Evolutionary conservation across 2,113 vertebrate genomes (phyloP).

Genomic region (Salminus brasiliensis): DNA sequence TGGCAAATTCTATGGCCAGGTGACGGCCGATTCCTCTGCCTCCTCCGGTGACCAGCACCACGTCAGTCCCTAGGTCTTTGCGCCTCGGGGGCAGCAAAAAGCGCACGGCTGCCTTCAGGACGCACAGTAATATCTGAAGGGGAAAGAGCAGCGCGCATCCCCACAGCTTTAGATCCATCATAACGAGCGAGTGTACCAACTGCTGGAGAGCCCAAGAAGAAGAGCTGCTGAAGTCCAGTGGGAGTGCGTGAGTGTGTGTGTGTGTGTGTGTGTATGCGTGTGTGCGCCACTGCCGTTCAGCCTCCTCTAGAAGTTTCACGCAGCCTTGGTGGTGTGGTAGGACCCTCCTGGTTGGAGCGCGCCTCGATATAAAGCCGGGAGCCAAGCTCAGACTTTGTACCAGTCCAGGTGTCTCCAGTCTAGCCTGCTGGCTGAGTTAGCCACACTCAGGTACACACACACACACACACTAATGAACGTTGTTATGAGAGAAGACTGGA

Average conservation of each 20-base stretch:
- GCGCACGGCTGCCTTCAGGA: conserved; percentile 74
- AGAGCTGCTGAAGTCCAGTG: neutral
- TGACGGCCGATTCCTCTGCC: conserved; percentile 86
- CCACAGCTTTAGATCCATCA: conserved; percentile 79
- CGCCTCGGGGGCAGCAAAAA: conserved; percentile 74
- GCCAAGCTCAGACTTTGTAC: neutral
- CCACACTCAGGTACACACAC: neutral
- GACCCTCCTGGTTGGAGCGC: neutral
- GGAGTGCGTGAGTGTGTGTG: neutral
- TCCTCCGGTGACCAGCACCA: conserved; percentile 85
- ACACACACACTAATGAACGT: neutral
- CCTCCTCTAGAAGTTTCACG: neutral
- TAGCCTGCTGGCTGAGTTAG: neutral
- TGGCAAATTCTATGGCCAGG: conserved; percentile 83
- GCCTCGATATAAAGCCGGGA: neutral
- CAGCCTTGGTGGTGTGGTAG: neutral
- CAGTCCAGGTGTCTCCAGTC: conserved; percentile 34
- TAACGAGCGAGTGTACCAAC: neutral
- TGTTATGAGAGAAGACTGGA: neutral
- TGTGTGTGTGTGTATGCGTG: neutral
- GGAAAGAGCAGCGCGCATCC: conserved; percentile 80
- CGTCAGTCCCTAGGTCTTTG: conserved; percentile 79
- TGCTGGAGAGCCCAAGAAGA: neutral
- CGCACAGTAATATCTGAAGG: conserved; percentile 74
- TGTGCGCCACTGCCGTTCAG: neutral